phyloP scores from a whole-genome alignment of 2,888 invertebrate genomes.

The Sycophila texana region DNA sequence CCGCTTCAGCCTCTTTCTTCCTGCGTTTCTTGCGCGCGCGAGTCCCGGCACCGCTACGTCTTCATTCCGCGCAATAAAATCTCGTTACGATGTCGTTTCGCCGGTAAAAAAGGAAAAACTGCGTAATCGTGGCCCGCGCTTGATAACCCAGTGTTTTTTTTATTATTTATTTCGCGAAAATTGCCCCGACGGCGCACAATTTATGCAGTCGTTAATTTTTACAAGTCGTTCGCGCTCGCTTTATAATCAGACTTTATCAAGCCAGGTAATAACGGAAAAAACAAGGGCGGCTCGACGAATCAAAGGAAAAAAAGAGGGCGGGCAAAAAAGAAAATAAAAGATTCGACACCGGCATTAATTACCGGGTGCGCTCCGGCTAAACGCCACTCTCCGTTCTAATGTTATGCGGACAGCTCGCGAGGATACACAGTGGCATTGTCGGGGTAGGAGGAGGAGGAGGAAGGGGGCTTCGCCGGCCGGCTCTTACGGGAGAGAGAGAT shows the following conservation, averaged over 20 bases:
- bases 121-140: background rate
- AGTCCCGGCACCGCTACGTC: slow-evolving; percentile 20
- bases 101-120: slow-evolving; percentile 4
- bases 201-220: no score
- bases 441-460: background rate
- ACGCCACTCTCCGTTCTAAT: slow-evolving; percentile 38
- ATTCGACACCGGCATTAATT: slow-evolving; percentile 36
- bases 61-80: slow-evolving; percentile 52
- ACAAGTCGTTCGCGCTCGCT: background rate
- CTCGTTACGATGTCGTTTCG: slow-evolving; percentile 48
- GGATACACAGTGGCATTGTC: slow-evolving; percentile 8
- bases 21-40: slow-evolving; percentile 13
- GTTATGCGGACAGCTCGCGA: slow-evolving; percentile 31
- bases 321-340: background rate
- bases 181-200: slow-evolving; percentile 5
- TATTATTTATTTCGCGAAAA: slow-evolving; percentile 29
- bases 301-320: no score
- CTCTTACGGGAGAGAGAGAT: slow-evolving; percentile 6
- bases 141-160: slow-evolving; percentile 13
- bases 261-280: no score
- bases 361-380: slow-evolving; percentile 26
- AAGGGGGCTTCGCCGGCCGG: background rate
- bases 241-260: background rate
- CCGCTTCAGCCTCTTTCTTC: slow-evolving; percentile 14
- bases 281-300: no score